Evolutionary conservation across 2,797 vertebrate species (phyloP).

Genomic region (Macroramphosus scolopax): DNA sequence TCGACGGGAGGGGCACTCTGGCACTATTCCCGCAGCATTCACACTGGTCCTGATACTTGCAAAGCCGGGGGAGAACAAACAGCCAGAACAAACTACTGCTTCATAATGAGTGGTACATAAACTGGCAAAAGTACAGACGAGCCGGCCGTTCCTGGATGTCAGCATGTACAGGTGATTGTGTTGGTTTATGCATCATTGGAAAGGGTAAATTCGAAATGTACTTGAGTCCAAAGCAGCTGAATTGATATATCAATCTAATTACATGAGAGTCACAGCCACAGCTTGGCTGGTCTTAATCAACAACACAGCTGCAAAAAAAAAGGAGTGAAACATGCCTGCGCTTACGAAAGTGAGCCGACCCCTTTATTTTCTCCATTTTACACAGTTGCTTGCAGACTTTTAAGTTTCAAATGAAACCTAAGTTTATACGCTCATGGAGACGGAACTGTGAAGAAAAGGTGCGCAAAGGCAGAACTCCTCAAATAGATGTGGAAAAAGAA

Average conservation of each 20-base stretch:
- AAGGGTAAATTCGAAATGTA: slow-evolving; percentile 17
- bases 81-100: slow-evolving; percentile 30
- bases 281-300: neutral
- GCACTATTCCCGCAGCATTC: slow-evolving; percentile 15
- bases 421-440: no score
- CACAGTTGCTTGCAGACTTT: no score
- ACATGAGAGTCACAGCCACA: slow-evolving; percentile 7
- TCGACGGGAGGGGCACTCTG: slow-evolving; percentile 24
- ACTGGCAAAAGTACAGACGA: slow-evolving; percentile 18
- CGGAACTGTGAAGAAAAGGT: no score
- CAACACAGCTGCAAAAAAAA: neutral
- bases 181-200: slow-evolving; percentile 4
- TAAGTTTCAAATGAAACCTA: no score
- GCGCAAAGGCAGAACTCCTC: no score
- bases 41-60: slow-evolving; percentile 21
- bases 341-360: neutral
- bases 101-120: slow-evolving; percentile 30
- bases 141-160: slow-evolving; percentile 17
- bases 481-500: no score
- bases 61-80: slow-evolving; percentile 37
- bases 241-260: neutral
- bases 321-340: neutral
- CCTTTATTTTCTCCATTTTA: neutral
- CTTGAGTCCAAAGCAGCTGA: slow-evolving; percentile 4
- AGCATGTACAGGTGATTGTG: neutral